These are phyloP conservation scores for Didymodactylos carnosus DNA, from an alignment of 2,888 invertebrate species.

Conservation along the genomic window DNA sequence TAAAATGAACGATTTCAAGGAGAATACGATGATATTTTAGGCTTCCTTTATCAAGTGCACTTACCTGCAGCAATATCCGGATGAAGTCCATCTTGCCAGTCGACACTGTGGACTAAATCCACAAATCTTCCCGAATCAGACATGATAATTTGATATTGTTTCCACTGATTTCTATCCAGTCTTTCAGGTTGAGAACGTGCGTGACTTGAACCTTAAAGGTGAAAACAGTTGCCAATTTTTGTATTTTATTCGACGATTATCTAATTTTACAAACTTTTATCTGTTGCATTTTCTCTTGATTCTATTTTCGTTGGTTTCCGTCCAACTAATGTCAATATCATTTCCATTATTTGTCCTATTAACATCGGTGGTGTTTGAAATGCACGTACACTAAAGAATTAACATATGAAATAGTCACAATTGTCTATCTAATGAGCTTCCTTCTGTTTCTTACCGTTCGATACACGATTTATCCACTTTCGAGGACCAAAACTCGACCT, in stretches of 20 bases:
- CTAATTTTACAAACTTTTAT: background rate
- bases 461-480: constrained; percentile 30
- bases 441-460: no score
- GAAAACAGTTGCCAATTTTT: background rate
- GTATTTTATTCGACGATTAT: background rate
- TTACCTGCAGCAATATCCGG: constrained; percentile 27
- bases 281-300: background rate
- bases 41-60: background rate
- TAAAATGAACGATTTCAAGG: constrained; percentile 9
- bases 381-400: no score
- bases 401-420: no score
- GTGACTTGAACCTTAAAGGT: background rate
- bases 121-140: constrained; percentile 31
- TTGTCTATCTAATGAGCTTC: no score
- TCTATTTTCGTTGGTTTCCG: background rate
- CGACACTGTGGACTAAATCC: constrained; percentile 33
- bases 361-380: constrained; percentile 30
- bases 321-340: constrained; percentile 19
- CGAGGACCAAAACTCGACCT: constrained; percentile 29
- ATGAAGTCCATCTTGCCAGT: constrained; percentile 33
- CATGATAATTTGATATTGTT: constrained; percentile 30
- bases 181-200: constrained; percentile 5
- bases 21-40: no score
- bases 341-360: constrained; percentile 33
- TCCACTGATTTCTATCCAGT: constrained; percentile 29